A percentile compares a stretch with the other conserved stretches of the same genome.
Evolutionary conservation across 2,888 invertebrate genomes (phyloP).

Genomic region (Lapara coniferarum): DNA sequence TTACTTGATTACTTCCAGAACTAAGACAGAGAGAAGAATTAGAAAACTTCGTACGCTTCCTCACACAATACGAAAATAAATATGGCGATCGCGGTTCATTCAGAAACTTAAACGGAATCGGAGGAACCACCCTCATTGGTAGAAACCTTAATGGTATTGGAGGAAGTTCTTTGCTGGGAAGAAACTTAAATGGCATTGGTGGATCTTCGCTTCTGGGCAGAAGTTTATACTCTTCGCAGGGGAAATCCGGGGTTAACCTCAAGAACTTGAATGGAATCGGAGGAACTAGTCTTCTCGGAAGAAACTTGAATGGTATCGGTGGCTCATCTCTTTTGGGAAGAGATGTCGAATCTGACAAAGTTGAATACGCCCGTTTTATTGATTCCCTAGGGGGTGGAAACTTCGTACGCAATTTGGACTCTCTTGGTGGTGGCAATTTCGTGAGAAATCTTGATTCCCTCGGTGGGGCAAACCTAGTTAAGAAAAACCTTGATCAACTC

Average conservation of each 20-base stretch:
- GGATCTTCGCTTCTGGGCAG: slow-evolving; percentile 44
- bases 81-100: slow-evolving; percentile 43
- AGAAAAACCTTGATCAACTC: slow-evolving; percentile 71
- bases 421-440: slow-evolving; percentile 69
- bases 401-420: slow-evolving; percentile 56
- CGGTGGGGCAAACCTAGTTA: slow-evolving; percentile 75
- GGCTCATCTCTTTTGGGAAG: slow-evolving; percentile 52
- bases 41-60: slow-evolving; percentile 64
- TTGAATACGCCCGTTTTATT: slow-evolving; percentile 52
- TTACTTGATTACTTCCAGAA: slow-evolving; percentile 59
- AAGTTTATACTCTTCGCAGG: slow-evolving; percentile 38
- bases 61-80: slow-evolving; percentile 57
- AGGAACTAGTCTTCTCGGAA: slow-evolving; percentile 48
- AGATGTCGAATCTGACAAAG: slow-evolving; percentile 49
- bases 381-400: slow-evolving; percentile 67
- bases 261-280: slow-evolving; percentile 51
- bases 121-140: slow-evolving; percentile 47
- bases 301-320: slow-evolving; percentile 52
- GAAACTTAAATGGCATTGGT: slow-evolving; percentile 46
- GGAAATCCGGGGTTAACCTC: slow-evolving; percentile 45
- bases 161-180: slow-evolving; percentile 47
- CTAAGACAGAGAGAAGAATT: slow-evolving; percentile 62
- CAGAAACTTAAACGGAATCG: slow-evolving; percentile 43
- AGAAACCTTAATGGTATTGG: slow-evolving; percentile 48
- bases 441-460: slow-evolving; percentile 70